Percentiles rank a stretch among this genome's conserved stretches.
Conservation (phyloP, 2,113 vertebrate genomes). For the Cynopterus brachyotis region DNA sequence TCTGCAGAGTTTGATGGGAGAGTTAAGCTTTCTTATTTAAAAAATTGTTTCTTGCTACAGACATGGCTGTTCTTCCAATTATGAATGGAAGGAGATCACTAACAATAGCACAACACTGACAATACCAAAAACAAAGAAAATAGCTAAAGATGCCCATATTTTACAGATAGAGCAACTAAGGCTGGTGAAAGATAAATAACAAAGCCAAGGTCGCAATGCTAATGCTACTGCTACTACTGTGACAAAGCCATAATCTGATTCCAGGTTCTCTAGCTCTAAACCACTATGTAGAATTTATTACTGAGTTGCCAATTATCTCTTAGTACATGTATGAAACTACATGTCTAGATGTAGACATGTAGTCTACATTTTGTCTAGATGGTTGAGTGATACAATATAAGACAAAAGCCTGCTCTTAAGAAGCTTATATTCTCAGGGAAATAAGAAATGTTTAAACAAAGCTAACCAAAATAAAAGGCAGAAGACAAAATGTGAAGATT, state of each 20-base stretch:
- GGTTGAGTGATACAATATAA: neutral
- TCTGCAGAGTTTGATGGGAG: neutral
- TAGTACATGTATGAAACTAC: neutral
- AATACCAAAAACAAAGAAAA: neutral
- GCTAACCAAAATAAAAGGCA: neutral
- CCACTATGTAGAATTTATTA: neutral
- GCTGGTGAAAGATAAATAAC: neutral
- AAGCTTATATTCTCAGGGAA: neutral
- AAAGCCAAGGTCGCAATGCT: neutral
- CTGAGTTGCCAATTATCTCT: neutral
- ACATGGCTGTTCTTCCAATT: neutral
- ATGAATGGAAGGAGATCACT: neutral
- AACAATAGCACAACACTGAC: neutral
- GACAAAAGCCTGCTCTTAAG: neutral
- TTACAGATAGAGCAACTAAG: neutral
- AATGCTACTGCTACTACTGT: neutral
- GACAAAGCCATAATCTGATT: neutral
- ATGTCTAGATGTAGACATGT: neutral
- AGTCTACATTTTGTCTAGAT: neutral
- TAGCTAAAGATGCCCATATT: neutral
- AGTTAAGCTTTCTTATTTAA: slow-evolving; percentile 42
- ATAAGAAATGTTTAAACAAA: neutral
- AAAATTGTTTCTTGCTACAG: neutral
- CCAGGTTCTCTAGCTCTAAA: neutral
- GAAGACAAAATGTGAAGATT: neutral